Evolutionary conservation across 92 coral and sea anemone genomes (phyloP), one percentile per base, ranked within the genome.

Genomic region (Epizoanthus illoricatus): DNA sequence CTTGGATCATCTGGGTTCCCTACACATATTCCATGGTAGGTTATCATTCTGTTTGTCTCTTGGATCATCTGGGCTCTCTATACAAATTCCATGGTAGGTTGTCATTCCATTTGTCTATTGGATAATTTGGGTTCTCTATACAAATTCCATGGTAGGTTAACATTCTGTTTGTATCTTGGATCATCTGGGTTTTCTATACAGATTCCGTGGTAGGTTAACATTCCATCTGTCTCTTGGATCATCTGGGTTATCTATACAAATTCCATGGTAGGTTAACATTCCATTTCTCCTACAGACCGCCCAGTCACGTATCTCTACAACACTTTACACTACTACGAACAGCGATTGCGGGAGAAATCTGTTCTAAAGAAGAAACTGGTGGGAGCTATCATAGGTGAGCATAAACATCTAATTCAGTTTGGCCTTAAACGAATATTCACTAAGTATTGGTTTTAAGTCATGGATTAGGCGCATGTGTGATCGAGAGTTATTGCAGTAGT

Each of bases 251-350:
- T 15, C 13, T 71, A 28, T 71, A 8, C 73, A 78, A 28, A 0
- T 28, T 28, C 36, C 36, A 28, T 28, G 2, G 36, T 28, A 28
- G 36, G 36, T 28, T 28, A 28, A 28, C 36, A 28, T 28, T 28
- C 36, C 36, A 28, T 28, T 10, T 54, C 10, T 54, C 67, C 20
- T 23, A 17, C 62, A 95, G 98, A 94, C 80, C 98, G 98, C 49
- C 98, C 98, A 13, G 81, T 95, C 49, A 95, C 98, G 23, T 95
- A 93, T 87, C 43, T 95, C 59, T 95, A 93, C 92, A 93, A 95
- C 90, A 93, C 97, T 6, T 92, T 95, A 24, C 93, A 95, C 65
- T 95, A 95, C 73, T 95, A 93, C 74, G 97, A 95, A 36, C 86
- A 89, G 24, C 88, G 95, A 33, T 85, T 95, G 52, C 89, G 91